Evolutionary conservation across 2,113 vertebrate species (phyloP).

Genomic region (Myiozetetes cayanensis): DNA sequence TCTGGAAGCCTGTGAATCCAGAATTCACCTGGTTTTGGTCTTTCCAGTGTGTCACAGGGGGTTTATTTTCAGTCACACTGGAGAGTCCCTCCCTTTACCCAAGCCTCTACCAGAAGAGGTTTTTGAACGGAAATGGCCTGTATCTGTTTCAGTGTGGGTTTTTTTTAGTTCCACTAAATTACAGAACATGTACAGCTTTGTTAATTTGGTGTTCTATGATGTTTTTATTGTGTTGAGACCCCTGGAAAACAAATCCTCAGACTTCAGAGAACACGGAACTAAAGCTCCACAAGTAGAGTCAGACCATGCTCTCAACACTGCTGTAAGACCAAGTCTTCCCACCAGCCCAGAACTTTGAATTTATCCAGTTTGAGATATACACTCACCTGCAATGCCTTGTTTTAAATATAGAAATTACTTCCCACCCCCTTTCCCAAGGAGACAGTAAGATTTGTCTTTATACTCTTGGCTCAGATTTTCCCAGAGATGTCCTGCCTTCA

Average conservation of each 20-base stretch:
- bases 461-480: not conserved
- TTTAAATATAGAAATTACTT: not conserved
- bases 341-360: not conserved
- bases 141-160: not conserved
- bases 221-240: not conserved
- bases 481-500: not conserved
- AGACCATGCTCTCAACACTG: not conserved
- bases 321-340: not conserved
- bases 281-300: not conserved
- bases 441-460: not conserved
- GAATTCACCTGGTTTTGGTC: not conserved
- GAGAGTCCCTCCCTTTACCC: not conserved
- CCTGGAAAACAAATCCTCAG: not conserved
- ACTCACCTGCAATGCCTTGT: not conserved
- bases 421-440: fast-evolving
- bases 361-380: not conserved
- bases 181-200: not conserved
- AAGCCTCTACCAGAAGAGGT: not conserved
- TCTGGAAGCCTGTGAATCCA: not conserved
- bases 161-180: not conserved
- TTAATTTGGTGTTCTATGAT: not conserved
- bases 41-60: not conserved
- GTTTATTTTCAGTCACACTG: not conserved
- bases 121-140: not conserved
- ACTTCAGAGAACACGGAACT: not conserved